Percentiles rank a stretch among this genome's conserved stretches.
phyloP scores from a whole-genome alignment of 2,888 invertebrate species.

The Operophtera brumata region DNA sequence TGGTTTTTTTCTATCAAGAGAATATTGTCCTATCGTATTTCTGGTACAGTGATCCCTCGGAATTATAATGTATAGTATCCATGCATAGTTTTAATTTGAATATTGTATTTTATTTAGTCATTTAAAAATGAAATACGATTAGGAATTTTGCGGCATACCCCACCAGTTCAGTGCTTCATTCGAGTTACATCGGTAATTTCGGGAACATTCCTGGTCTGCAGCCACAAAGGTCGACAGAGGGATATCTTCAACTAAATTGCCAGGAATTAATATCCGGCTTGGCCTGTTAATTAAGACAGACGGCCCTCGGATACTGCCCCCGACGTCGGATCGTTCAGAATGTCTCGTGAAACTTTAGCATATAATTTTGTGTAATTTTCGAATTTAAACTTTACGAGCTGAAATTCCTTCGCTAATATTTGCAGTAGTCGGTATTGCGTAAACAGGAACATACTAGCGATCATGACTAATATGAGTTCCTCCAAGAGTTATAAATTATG shows the following conservation, averaged over 20 bases:
- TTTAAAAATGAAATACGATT: no score
- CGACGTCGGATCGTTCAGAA: conserved; percentile 40
- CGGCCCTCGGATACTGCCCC: conserved; percentile 40
- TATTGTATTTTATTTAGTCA: no score
- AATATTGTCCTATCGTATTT: no score
- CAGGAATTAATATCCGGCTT: conserved; percentile 57
- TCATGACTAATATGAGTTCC: conserved; percentile 5
- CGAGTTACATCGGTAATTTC: conserved; percentile 24
- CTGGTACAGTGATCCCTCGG: no score
- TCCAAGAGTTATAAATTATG: no score
- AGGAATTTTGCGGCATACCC: no score
- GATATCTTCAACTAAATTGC: conserved; percentile 50
- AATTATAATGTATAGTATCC: no score
- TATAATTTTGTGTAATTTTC: conserved; percentile 34
- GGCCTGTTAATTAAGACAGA: conserved; percentile 55
- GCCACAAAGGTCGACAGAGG: conserved; percentile 40
- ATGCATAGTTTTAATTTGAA: no score
- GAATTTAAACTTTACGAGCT: conserved; percentile 27
- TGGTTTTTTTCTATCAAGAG: no score
- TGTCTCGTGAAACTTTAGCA: conserved; percentile 26
- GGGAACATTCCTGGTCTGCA: conserved; percentile 24
- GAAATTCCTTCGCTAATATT: conserved; percentile 18
- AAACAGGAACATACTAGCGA: conserved; percentile 1
- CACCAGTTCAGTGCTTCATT: background rate
- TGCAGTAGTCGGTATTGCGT: conserved; percentile 5